Conservation (phyloP, 2,797 vertebrate genomes). For the Allobates femoralis region DNA sequence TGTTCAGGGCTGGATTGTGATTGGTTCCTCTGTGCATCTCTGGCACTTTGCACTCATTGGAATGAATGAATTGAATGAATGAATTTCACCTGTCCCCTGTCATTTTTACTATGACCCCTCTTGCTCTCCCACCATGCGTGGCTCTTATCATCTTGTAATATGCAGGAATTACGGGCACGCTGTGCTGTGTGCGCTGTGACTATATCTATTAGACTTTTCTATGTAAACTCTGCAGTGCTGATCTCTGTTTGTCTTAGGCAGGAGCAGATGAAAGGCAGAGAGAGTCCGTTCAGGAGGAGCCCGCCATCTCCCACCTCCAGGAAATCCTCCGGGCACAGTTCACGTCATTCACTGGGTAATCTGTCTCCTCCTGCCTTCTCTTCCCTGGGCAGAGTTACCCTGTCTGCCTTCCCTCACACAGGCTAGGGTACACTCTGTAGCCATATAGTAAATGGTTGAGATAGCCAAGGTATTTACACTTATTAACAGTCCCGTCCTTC, state of each 20-base stretch:
- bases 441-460: too few relatives aligned
- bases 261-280: constrained; percentile 30
- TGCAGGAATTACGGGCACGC: neutral
- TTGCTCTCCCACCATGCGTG: neutral
- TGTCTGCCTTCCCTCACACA: neutral
- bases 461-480: too few relatives aligned
- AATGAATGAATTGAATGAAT: too few relatives aligned
- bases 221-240: neutral
- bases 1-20: neutral
- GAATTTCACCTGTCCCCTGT: too few relatives aligned
- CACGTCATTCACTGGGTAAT: constrained; percentile 32
- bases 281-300: constrained; percentile 27
- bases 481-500: too few relatives aligned
- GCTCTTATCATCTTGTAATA: neutral
- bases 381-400: neutral
- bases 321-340: constrained; percentile 24
- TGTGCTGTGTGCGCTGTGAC: neutral
- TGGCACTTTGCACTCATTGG: neutral
- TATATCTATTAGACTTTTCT: neutral
- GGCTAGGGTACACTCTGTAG: too few relatives aligned
- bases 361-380: neutral
- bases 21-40: neutral
- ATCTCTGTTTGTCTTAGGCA: neutral
- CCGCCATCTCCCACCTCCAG: constrained; percentile 26
- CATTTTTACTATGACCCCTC: neutral